phyloP scores from a whole-genome alignment of 2,797 vertebrate species.

The Falco cherrug region DNA sequence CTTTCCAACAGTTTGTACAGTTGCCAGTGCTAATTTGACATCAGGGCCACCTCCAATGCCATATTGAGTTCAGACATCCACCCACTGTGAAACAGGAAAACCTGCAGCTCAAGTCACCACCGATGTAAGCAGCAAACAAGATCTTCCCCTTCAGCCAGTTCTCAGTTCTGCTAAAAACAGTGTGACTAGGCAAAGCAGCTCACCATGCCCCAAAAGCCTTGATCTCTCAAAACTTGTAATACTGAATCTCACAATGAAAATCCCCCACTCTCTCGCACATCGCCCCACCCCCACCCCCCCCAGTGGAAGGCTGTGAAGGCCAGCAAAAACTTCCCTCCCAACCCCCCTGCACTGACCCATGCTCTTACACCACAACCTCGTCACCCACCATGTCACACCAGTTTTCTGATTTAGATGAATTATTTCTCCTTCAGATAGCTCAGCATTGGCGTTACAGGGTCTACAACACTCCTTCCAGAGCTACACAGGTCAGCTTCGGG shows the following conservation, averaged over 20 bases:
- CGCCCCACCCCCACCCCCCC: fast-evolving
- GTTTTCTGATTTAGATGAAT: fast-evolving
- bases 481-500: fast-evolving
- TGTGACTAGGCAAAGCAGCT: neutral
- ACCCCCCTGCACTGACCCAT: fast-evolving
- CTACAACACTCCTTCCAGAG: neutral
- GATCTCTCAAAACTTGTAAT: fast-evolving
- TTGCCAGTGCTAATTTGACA: too few species aligned
- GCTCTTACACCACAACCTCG: neutral
- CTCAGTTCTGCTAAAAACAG: fast-evolving
- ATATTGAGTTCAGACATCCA: neutral
- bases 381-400: fast-evolving
- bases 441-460: fast-evolving
- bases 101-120: neutral
- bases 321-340: fast-evolving
- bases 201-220: fast-evolving
- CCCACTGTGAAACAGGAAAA: neutral
- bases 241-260: neutral
- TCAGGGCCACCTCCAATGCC: fast-evolving
- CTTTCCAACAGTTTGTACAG: fast-evolving
- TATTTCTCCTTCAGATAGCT: fast-evolving
- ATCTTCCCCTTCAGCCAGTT: neutral
- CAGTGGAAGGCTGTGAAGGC: fast-evolving
- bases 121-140: neutral
- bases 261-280: too few species aligned